phyloP scores from a whole-genome alignment of 2,888 invertebrate species.

The Euphydryas editha region DNA sequence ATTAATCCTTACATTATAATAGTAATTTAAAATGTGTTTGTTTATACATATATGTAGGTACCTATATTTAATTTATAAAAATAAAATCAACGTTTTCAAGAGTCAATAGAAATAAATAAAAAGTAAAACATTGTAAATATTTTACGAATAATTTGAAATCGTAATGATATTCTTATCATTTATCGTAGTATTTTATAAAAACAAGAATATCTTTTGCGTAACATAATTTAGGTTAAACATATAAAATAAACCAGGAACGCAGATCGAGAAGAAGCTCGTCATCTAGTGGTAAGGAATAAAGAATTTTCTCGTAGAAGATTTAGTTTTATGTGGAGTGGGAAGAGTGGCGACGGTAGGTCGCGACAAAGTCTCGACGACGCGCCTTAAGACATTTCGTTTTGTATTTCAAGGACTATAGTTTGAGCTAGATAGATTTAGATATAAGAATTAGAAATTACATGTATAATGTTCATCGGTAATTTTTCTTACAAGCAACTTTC shows the following conservation, averaged over 20 bases:
- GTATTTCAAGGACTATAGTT: slow-evolving; percentile 40
- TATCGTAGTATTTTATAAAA: slow-evolving; percentile 16
- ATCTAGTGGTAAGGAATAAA: slow-evolving; percentile 38
- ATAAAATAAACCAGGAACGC: slow-evolving; percentile 25
- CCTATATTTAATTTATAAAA: background rate
- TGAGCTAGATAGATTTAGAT: slow-evolving; percentile 27
- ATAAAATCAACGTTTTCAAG: background rate
- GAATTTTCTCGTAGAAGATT: slow-evolving; percentile 52
- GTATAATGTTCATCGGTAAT: background rate
- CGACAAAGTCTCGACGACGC: slow-evolving; percentile 63
- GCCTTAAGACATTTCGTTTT: slow-evolving; percentile 58
- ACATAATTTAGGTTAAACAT: slow-evolving; percentile 27
- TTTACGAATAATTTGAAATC: background rate
- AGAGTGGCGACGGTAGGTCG: slow-evolving; percentile 72
- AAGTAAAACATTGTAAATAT: slow-evolving; percentile 2
- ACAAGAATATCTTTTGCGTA: slow-evolving; percentile 21
- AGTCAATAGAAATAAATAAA: background rate
- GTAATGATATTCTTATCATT: slow-evolving; percentile 20
- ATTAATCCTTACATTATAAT: background rate
- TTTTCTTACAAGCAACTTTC: background rate
- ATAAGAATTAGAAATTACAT: slow-evolving; percentile 10
- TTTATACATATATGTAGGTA: background rate
- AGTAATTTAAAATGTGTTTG: background rate
- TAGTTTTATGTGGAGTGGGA: slow-evolving; percentile 75
- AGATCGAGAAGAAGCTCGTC: slow-evolving; percentile 33